phyloP scores from a whole-genome alignment of 2,888 invertebrate genomes.

The Archips xylosteana region DNA sequence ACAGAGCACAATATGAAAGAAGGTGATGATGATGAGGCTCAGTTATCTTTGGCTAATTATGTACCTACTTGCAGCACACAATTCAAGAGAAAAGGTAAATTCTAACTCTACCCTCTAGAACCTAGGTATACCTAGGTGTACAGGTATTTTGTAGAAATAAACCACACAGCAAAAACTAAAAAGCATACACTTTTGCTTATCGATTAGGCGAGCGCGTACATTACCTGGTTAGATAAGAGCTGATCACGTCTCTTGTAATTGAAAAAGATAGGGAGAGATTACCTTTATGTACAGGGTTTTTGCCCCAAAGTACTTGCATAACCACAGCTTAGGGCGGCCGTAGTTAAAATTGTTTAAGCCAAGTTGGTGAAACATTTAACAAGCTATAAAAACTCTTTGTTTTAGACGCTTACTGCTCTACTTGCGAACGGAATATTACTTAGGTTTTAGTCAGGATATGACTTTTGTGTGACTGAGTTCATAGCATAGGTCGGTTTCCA shows the following conservation, averaged over 20 bases:
- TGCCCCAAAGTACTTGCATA: background rate
- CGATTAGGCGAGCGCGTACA: conserved; percentile 10
- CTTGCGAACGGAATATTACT: background rate
- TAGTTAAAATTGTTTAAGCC: conserved; percentile 20
- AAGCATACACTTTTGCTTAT: background rate
- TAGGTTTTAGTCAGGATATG: background rate
- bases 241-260: conserved; percentile 18
- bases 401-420: background rate
- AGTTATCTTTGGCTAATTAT: too few species aligned
- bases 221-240: conserved; percentile 22
- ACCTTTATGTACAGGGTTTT: background rate
- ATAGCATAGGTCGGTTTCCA: too few species aligned
- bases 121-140: background rate
- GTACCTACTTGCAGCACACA: too few species aligned
- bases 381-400: background rate
- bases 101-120: too few species aligned
- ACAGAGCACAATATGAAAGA: too few species aligned
- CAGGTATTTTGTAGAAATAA: background rate
- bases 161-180: background rate
- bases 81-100: too few species aligned
- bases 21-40: too few species aligned
- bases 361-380: conserved; percentile 14
- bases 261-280: conserved; percentile 28
- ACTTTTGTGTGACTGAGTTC: too few species aligned
- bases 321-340: conserved; percentile 12